These are phyloP conservation scores for Polypterus senegalus DNA, from an alignment of 2,113 vertebrate genomes.

Conservation along the genomic window DNA sequence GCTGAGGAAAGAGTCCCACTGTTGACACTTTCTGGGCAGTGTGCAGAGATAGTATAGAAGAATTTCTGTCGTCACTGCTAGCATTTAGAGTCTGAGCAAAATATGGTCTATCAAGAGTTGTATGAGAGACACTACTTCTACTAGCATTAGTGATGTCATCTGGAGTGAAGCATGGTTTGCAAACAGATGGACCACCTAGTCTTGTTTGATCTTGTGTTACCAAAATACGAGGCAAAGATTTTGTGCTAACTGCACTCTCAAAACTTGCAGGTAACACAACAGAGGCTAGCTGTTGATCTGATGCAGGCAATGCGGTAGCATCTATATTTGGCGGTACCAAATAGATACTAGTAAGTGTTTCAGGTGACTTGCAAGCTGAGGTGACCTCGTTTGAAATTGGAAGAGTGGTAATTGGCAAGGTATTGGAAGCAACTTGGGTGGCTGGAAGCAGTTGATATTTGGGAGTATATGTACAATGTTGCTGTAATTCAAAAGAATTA, in stretches of 20 bases:
- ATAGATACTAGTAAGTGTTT: conserved; percentile 46
- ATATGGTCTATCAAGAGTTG: too few relatives aligned
- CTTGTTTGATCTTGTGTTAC: conserved; percentile 78
- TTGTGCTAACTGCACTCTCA: conserved; percentile 48
- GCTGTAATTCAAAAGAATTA: conserved; percentile 27
- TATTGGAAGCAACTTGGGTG: conserved; percentile 40
- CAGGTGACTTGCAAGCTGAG: conserved; percentile 40
- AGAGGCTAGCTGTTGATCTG: conserved; percentile 37
- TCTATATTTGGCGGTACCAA: conserved; percentile 35
- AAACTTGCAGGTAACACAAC: conserved; percentile 51
- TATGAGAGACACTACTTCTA: conserved; percentile 36
- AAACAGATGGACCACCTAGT: conserved; percentile 34
- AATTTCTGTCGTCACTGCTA: conserved; percentile 33
- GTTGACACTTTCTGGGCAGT: conserved; percentile 63
- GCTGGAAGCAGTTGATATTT: conserved; percentile 76
- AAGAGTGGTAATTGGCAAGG: conserved; percentile 49
- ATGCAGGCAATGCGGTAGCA: conserved; percentile 25
- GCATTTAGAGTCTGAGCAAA: conserved; percentile 27
- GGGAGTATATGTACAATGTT: conserved; percentile 60
- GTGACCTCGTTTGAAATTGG: conserved; percentile 40
- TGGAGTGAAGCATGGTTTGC: conserved; percentile 36
- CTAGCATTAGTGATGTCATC: conserved; percentile 46
- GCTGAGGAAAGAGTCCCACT: conserved; percentile 75
- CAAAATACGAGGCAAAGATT: conserved; percentile 75
- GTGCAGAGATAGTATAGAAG: conserved; percentile 41